Conservation (phyloP, 2,797 vertebrate genomes). For the Alcedo quadribrachys region DNA sequence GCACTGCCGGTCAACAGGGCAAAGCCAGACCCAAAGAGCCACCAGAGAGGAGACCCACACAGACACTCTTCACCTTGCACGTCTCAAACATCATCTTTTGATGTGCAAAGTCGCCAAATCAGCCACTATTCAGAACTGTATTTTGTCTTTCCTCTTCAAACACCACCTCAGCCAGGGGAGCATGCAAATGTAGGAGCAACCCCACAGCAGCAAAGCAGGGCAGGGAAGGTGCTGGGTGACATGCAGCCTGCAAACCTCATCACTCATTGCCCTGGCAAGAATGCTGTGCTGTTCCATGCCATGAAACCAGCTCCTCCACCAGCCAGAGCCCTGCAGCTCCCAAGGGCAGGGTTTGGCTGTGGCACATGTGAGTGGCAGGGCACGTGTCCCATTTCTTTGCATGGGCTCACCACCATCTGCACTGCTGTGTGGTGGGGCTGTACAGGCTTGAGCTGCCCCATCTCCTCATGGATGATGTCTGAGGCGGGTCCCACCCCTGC, state of each 20-base stretch:
- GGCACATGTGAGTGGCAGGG: not conserved
- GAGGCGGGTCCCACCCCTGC: not conserved
- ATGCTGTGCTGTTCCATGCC: not conserved
- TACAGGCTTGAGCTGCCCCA: rapidly evolving
- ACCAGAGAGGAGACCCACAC: not conserved
- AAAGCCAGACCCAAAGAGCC: not conserved
- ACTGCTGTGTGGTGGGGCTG: not conserved
- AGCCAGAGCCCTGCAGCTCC: rapidly evolving
- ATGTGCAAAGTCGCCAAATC: not conserved
- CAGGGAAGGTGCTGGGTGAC: not conserved
- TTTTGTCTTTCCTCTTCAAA: rapidly evolving
- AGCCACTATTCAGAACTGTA: not conserved
- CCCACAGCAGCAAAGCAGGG: not conserved
- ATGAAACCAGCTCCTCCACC: rapidly evolving
- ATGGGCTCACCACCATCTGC: not conserved
- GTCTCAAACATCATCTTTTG: not conserved
- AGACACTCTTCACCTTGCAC: not conserved
- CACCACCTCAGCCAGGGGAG: not conserved
- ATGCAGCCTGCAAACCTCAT: not conserved
- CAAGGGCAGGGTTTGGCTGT: not conserved
- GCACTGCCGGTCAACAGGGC: not conserved
- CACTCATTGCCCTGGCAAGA: rapidly evolving
- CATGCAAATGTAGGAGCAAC: rapidly evolving
- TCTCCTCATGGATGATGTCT: not conserved
- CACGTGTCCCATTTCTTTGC: not conserved